Conservation (phyloP, 2,797 vertebrate species). For the Mormyrops boulengeri region DNA sequence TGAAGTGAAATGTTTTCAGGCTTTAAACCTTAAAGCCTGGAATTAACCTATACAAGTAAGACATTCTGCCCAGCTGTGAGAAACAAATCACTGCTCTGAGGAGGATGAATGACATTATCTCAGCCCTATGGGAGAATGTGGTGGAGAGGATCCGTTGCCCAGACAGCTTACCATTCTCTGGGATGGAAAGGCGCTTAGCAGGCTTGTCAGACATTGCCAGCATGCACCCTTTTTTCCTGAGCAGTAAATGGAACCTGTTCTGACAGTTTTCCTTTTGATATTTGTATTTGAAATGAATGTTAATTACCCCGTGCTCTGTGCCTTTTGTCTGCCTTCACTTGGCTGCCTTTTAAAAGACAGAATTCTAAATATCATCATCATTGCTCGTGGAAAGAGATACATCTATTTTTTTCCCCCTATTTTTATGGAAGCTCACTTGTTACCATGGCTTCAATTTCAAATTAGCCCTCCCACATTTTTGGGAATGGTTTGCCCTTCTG, state of each 20-base stretch:
- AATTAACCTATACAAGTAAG: neutral
- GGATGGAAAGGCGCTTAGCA: constrained; percentile 38
- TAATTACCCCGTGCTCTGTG: constrained; percentile 51
- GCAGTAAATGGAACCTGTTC: constrained; percentile 40
- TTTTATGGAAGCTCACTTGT: neutral
- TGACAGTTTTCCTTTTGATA: constrained; percentile 60
- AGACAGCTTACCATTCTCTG: constrained; percentile 44
- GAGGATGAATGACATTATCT: constrained; percentile 59
- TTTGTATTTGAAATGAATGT: constrained; percentile 53
- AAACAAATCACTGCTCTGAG: constrained; percentile 12
- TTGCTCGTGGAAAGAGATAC: constrained; percentile 3
- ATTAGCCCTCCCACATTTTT: neutral
- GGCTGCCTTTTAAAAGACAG: constrained; percentile 3
- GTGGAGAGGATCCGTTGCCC: constrained; percentile 36
- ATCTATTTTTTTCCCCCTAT: neutral
- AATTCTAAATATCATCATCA: constrained; percentile 11
- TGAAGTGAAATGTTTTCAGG: neutral
- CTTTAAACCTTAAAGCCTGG: neutral
- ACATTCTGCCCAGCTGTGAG: neutral
- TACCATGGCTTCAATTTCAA: neutral
- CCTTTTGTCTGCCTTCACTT: constrained; percentile 11
- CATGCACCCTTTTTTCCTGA: constrained; percentile 33
- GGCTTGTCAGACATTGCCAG: constrained; percentile 55
- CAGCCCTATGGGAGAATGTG: constrained; percentile 38
- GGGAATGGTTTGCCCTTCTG: neutral